Conservation (phyloP, 1,140 invertebrate species). For the Acromyrmex echinatior region DNA sequence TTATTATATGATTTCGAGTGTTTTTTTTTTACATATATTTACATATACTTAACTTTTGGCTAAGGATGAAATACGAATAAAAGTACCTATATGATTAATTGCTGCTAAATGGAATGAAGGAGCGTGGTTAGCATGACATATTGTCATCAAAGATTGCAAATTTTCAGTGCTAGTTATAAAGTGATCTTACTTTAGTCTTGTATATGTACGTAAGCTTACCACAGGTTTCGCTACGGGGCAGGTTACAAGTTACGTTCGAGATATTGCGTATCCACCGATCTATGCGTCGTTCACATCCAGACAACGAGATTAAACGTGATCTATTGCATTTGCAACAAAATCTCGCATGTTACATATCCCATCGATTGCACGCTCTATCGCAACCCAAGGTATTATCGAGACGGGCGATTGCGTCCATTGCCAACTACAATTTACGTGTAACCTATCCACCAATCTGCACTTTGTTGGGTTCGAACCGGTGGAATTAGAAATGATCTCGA, state of each 20-base stretch:
- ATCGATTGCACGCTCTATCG: constrained; percentile 28
- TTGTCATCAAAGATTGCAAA: neutral
- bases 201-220: constrained; percentile 1
- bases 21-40: neutral
- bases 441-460: constrained; percentile 47
- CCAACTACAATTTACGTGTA: constrained; percentile 46
- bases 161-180: neutral
- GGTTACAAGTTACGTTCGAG: constrained; percentile 43
- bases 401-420: constrained; percentile 46
- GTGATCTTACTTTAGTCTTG: neutral
- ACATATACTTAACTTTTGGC: neutral
- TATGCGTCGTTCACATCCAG: constrained; percentile 32
- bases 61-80: neutral
- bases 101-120: neutral
- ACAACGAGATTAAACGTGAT: constrained; percentile 42
- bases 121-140: neutral
- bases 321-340: constrained; percentile 53
- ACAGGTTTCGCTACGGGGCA: constrained; percentile 44
- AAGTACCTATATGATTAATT: neutral
- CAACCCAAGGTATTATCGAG: constrained; percentile 49
- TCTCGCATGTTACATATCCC: constrained; percentile 46
- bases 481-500: constrained; percentile 41
- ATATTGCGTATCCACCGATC: constrained; percentile 22
- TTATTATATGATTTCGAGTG: neutral
- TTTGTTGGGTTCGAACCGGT: constrained; percentile 8